These are phyloP conservation scores for Drosophila melanogaster DNA, from an alignment of 1,140 invertebrate genomes.

Conservation along the genomic window Release_6_plus_ISO1_MT NC_004354.4:19828001-19828500, in stretches of 20 bases:
- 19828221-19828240: conserved; percentile 9
- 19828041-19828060: conserved; percentile 39
- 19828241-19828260: conserved; percentile 72
- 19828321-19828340: not conserved
- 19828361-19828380: conserved; percentile 47
- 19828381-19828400: conserved; percentile 79
- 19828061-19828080: conserved; percentile 49
- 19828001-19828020: conserved; percentile 63
- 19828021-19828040: conserved; percentile 66
- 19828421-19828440: conserved; percentile 2
- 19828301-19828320: not conserved
- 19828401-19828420: conserved; percentile 57
- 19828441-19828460: not conserved
- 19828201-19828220: conserved; percentile 40
- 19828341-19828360: not conserved
- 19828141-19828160: conserved; percentile 20
- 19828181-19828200: conserved; percentile 21
- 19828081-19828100: conserved; percentile 71
- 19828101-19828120: conserved; percentile 82
- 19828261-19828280: conserved; percentile 9
- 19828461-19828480: not conserved
- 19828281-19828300: conserved; percentile 12
- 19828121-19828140: conserved; percentile 72
- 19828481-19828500: too few relatives aligned
- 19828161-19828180: conserved; percentile 21